Base-by-base conservation (phyloP, 92 coral and sea anemone genomes). In the Palythoa heliodiscus region DNA sequence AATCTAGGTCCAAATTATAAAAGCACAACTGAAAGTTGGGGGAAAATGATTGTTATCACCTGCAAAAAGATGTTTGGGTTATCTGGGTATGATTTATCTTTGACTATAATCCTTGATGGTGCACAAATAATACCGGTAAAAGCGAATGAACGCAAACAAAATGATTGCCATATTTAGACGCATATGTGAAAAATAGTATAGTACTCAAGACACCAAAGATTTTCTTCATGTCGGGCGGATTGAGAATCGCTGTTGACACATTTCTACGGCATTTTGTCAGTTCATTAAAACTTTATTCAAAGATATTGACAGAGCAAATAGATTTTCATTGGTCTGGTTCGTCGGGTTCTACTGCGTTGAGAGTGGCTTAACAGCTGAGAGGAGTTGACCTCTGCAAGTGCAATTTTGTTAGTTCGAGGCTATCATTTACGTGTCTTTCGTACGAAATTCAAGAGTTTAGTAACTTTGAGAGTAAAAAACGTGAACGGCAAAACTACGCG, bases 231-330 rank as follows among this genome's bases (percentile, higher is more conserved):
- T 37, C 35, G 24, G 24, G 24, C 35, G 57, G 19, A 58, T 35
- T 60, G 72, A 17, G 19, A 66, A 61, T 61, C 19, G 71, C 83
- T 78, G 83, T 12, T 78, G 71, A n/a, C 71, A 78, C 55, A 38
- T 78, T 20, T 78, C 55, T 20, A 37, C 19, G 83, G 54, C 71
- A 55, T 60, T 61, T 60, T 78, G 83, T 78, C 83, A 78, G 71
- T 61, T 78, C 71, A 78, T 78, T 78, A 60, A 60, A 64, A 38
- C 83, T 78, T 61, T 38, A 61, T 71, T 78, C 83, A 78, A 7
- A 61, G 20, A 38, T 61, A 37, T 60, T 78, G 83, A 78, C 83
- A 78, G 71, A 78, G 71, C 20, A 60, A 78, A 61, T 60, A 78
- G 39, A 2, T n/a, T 78, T 50, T 64, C 72, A 78, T 78, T 78